Conservation (phyloP, 2,113 vertebrate species). For the Halichoeres trimaculatus region DNA sequence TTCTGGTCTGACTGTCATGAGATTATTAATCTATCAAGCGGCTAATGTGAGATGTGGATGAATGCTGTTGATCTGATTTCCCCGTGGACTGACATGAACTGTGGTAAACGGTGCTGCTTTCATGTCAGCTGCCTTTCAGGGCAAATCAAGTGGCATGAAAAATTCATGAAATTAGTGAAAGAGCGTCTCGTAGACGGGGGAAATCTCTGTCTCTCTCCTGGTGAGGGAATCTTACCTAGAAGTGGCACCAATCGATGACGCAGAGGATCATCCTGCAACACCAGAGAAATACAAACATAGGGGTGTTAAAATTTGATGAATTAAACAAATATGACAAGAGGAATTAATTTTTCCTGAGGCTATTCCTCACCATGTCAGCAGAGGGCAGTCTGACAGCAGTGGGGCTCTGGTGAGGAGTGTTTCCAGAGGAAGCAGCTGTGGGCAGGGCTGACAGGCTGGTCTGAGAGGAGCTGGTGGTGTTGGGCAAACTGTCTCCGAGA, state of each 20-base stretch:
- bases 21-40: conserved; percentile 65
- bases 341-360: neutral
- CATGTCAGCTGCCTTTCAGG: conserved; percentile 3
- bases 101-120: conserved; percentile 5
- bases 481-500: conserved; percentile 84
- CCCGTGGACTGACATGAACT: conserved; percentile 30
- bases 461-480: conserved; percentile 86
- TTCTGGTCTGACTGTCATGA: conserved; percentile 72
- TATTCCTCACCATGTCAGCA: conserved; percentile 56
- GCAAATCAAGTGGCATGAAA: neutral
- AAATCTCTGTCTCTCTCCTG: neutral
- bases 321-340: too few species aligned
- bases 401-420: conserved; percentile 77
- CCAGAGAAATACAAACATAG: neutral
- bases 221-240: conserved; percentile 68
- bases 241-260: conserved; percentile 73
- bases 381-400: conserved; percentile 38
- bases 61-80: conserved; percentile 31
- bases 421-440: conserved; percentile 55
- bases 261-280: conserved; percentile 78
- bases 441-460: conserved; percentile 82
- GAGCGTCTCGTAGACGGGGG: neutral
- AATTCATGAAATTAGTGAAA: conserved; percentile 14
- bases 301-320: neutral
- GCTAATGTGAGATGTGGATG: conserved; percentile 52